Base-by-base conservation (phyloP, 2,113 vertebrate species). In the Microcebus tavaratra region DNA sequence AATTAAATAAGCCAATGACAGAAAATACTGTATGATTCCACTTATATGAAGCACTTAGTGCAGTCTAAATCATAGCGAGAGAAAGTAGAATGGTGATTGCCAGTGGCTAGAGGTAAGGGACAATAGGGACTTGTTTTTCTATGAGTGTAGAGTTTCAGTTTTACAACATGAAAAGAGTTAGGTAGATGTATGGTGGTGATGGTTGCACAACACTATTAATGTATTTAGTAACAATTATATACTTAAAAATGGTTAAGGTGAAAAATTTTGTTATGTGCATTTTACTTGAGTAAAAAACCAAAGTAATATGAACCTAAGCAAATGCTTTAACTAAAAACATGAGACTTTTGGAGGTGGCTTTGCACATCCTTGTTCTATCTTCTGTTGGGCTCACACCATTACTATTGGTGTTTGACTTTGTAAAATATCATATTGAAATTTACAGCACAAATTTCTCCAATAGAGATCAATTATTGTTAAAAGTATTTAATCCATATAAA, bases 371-470 rank as follows among this genome's bases (percentile, higher is more conserved):
- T 84, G 17, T 42, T 42, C 20, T 29, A 48, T 1, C 4, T 10
- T 63, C 55, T 70, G 5, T 67, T 95, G 39, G 25, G 2, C 45
- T 86, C 80, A 84, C 48, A 12, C 31, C 39, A 48, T 87, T 94
- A 25, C 18, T 55, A 63, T 20, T 83, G 76, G 39, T 67, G 25
- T 12, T 96, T 61, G 70, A 21, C 23, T 76, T 50, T 8, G 70
- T 79, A 82, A 92, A 90, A 88, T 91, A 73, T 67, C 70, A 25
- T 27, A 50, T 23, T 67, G 48, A 88, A 92, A 65, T 75, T 72
- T 94, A 15, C 5, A 83, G 14, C 11, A 50, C 11, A 29, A 7
- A 61, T 34, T 80, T 50, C 18, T 17, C 13, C 20, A 63, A 39
- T 15, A 88, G 17, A n/a, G 3, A 67, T 65, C 36, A 88, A 75